phyloP scores from a whole-genome alignment of 2,888 invertebrate genomes.

The Ophonus ardosiacus region DNA sequence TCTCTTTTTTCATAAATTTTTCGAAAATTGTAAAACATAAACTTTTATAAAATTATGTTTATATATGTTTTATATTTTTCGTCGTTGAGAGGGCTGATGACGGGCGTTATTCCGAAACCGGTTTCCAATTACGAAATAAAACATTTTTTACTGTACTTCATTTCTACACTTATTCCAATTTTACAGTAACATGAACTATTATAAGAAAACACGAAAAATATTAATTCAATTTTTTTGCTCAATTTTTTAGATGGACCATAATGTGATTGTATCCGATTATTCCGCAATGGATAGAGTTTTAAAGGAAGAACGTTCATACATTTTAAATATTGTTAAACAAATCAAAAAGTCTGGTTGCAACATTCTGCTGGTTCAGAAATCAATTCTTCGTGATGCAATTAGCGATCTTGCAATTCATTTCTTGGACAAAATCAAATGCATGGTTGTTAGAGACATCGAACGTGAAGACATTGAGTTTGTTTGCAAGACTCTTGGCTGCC shows the following conservation, averaged over 20 bases:
- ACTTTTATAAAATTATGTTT: too few species aligned
- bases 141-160: too few species aligned
- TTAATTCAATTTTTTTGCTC: background rate
- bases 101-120: too few species aligned
- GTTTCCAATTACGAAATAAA: too few species aligned
- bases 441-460: slow-evolving; percentile 98
- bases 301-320: slow-evolving; percentile 98
- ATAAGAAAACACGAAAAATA: too few species aligned
- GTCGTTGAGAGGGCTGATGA: too few species aligned
- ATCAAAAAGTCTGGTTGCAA: slow-evolving; percentile 99
- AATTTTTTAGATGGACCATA: slow-evolving; percentile 91
- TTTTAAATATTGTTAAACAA: slow-evolving; percentile 98
- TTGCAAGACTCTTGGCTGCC: slow-evolving; percentile 94
- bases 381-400: slow-evolving; percentile 93
- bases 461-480: slow-evolving; percentile 99
- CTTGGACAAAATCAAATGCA: slow-evolving; percentile 98
- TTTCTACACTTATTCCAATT: too few species aligned
- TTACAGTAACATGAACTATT: too few species aligned
- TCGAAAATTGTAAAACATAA: too few species aligned
- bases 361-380: slow-evolving; percentile 94
- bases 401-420: slow-evolving; percentile 98
- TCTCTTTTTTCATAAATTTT: too few species aligned
- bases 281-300: slow-evolving; percentile 99
- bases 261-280: slow-evolving; percentile 97
- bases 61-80: too few species aligned